Percentiles rank a stretch among this genome's conserved stretches.
These are phyloP conservation scores for Branchipolynoe longqiensis DNA, from an alignment of 2,888 invertebrate species.

Conservation along the genomic window DNA sequence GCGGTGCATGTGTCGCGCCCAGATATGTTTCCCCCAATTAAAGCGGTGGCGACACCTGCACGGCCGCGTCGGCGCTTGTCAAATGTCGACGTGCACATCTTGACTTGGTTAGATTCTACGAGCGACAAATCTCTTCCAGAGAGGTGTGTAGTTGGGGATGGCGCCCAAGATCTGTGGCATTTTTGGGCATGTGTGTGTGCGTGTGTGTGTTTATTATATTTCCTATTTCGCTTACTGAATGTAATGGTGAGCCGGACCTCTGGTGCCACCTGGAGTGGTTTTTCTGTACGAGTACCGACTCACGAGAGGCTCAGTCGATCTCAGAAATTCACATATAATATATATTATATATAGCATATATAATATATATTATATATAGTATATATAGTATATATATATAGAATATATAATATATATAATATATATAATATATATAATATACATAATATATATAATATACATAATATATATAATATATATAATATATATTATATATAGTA, in stretches of 20 bases:
- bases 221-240: too few relatives aligned
- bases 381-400: too few relatives aligned
- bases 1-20: slow-evolving; percentile 10
- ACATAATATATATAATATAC: too few relatives aligned
- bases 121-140: slow-evolving; percentile 29
- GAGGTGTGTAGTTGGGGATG: not conserved
- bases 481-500: too few relatives aligned
- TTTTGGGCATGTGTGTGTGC: not conserved
- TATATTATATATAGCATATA: too few relatives aligned
- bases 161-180: not conserved
- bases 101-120: not conserved
- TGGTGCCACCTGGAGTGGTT: too few relatives aligned
- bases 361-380: too few relatives aligned
- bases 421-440: not conserved
- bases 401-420: not conserved
- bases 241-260: too few relatives aligned
- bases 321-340: too few relatives aligned
- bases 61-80: slow-evolving; percentile 10
- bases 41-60: slow-evolving; percentile 31
- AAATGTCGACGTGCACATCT: not conserved
- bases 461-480: too few relatives aligned
- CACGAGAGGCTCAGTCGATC: too few relatives aligned
- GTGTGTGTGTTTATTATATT: not conserved
- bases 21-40: slow-evolving; percentile 49
- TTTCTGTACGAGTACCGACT: too few relatives aligned